Base-by-base conservation (phyloP, 2,113 vertebrate species). In the Mustelus asterias region DNA sequence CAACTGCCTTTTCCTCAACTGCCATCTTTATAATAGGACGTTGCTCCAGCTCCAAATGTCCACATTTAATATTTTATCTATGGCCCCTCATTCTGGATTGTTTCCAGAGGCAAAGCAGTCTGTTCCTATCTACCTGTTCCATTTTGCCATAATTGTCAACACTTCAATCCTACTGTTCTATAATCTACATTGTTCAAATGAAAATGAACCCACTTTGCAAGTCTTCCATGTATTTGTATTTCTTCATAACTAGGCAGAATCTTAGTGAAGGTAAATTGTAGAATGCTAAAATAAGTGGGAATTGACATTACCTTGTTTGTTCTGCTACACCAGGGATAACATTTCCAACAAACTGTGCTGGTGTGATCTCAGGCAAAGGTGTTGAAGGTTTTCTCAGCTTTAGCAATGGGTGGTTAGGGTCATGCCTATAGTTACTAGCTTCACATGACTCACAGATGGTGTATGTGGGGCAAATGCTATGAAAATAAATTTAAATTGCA, bases 401-500 rank as follows among this genome's bases (percentile, higher is more conserved):
- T 20, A 99, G 95, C 85, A 99, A 96, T 70, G 98, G 96, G 9
- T 99, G 99, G 96, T 98, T 98, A 37, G 98, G 97, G 96, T 99
- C 98, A 0, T 99, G 99, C 18, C 97, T 97, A 0, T 98, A 99
- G 0, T 97, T 96, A 83, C 98, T 99, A 60, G 98, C 98, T 97
- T 99, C 99, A 96, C 99, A 99, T 95, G 98, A 96, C 6, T 98
- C 98, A 96, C 98, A 98, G 95, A 98, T 98, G 96, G 97, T 99
- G 97, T 98, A 99, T 96, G 98, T 98, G 54, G 98, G 98, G 95
- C 99, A 99, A 26, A 99, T 97, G 44, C 99, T 99, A 97, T 83
- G 69, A n/a, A 93, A 67, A 65, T 20, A 93, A 92, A 89, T 60
- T 89, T 63, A 65, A 65, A 93, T 3, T 63, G n/a, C 18, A 93